Percentiles rank a stretch among this genome's conserved stretches.
phyloP scores from a whole-genome alignment of 2,888 invertebrate genomes.

The Chrysopilus asiliformis region DNA sequence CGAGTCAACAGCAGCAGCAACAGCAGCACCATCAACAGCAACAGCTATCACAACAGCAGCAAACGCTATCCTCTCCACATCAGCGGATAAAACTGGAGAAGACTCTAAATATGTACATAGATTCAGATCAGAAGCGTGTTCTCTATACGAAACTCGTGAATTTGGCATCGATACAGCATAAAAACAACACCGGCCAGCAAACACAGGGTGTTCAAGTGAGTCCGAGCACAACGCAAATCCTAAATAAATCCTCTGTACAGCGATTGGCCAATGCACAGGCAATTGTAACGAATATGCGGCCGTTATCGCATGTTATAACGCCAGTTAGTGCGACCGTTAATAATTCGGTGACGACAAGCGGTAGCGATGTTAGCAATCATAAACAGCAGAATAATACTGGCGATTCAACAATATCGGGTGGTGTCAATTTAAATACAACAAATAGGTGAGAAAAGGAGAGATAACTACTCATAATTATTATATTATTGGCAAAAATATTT shows the following conservation, averaged over 20 bases:
- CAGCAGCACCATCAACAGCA: slow-evolving; percentile 12
- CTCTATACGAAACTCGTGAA: slow-evolving; percentile 32
- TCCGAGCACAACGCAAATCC: slow-evolving; percentile 6
- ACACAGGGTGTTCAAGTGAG: slow-evolving; percentile 11
- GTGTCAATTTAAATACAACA: slow-evolving; percentile 26
- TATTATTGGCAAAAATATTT: background rate
- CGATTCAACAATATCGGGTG: slow-evolving; percentile 8
- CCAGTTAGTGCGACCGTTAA: slow-evolving; percentile 2
- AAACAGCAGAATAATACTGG: slow-evolving; percentile 12
- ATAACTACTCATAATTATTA: slow-evolving; percentile 25
- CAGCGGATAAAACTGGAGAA: slow-evolving; percentile 17
- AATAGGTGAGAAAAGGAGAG: slow-evolving; percentile 37
- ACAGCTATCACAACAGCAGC: slow-evolving; percentile 12
- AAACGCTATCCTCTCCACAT: slow-evolving; percentile 9
- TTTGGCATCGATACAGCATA: slow-evolving; percentile 26
- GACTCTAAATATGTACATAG: slow-evolving; percentile 16
- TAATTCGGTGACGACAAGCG: background rate
- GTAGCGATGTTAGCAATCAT: slow-evolving; percentile 5
- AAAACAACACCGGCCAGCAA: slow-evolving; percentile 29
- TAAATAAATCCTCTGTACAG: slow-evolving; percentile 19
- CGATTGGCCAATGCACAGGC: slow-evolving; percentile 11
- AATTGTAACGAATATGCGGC: slow-evolving; percentile 15
- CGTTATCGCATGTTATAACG: slow-evolving; percentile 7
- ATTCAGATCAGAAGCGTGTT: slow-evolving; percentile 26
- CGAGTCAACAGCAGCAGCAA: slow-evolving; percentile 10